Evolutionary conservation across 2,797 vertebrate genomes (phyloP), one percentile per base, ranked within the genome.

Genomic region (Oryzias sinensis): DNA sequence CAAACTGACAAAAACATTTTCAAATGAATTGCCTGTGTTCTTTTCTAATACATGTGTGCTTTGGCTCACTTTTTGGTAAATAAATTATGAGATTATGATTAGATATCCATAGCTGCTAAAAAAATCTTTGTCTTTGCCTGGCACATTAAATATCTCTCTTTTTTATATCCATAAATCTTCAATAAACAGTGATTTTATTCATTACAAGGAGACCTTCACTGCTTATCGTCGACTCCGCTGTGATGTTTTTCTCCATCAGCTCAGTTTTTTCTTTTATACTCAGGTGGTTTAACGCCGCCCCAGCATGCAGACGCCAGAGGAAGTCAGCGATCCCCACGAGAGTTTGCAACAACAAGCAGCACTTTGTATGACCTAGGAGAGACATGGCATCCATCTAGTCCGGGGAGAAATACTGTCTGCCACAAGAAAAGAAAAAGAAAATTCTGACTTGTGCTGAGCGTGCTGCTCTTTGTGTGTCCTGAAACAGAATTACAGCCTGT

Each of bases 401-500:
- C 57, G 50, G 49, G 42, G 59, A 68, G 57, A 77, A 73, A 72
- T 24, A 56, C 49, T 42, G 20, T 73, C 43, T 54, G 57, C 68
- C 68, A 62, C 43, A 20, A 53, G 20, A 33, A 49, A 48, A 27
- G 44, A 48, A 33, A 49, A 48, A 27, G 44, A 48, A 20, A 54
- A 53, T 54, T 62, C 18, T 47, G 40, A 55, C 64, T 56, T 29
- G 54, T 48, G 51, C 56, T 20, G 56, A 53, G 56, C 14, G 8
- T 14, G 0, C 13, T 40, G 49, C 69, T 70, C 66, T 80, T 70
- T 62, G 20, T 61, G 16, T 14, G 42, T 33, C 56, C 47, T 47
- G n/a, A 59, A 66, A 54, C 64, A 58, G 74, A 77, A 82, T 85
- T 80, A 77, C 70, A 80, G 76, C 74, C 79, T 81, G 75, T 76